Evolutionary conservation across 2,797 vertebrate genomes (phyloP), one percentile per base, ranked within the genome.

Genomic region (Lemur catta): DNA sequence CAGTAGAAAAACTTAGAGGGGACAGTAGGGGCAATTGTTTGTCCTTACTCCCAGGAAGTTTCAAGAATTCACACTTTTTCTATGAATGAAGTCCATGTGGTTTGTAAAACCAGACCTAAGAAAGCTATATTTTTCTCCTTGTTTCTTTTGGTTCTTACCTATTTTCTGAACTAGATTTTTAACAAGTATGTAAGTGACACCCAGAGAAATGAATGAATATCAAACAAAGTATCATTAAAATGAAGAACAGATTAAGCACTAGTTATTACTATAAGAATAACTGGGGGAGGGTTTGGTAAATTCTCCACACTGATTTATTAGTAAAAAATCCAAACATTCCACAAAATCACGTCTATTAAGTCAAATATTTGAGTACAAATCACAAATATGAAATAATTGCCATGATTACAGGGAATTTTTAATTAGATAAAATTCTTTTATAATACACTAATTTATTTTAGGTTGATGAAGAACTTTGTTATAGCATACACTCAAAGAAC

Each of bases 91-190:
- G 55, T 74, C 57, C 57, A 79, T 50, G 28, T 63, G 92, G 35
- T 96, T 96, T 75, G 0, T 71, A 94, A 97, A 96, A 93, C 7
- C 59, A 92, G 24, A 94, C 52, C 91, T 88, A 89, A 88, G 57
- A 81, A 24, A 89, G 79, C 18, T 69, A 35, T 28, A 63, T 71
- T 74, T 35, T 93, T 76, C 63, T 93, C 63, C 75, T 43, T 28
- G 3, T 86, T 96, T 96, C 74, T 89, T 95, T 91, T 86, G 69
- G 15, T 81, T 95, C 46, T 76, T 92, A 79, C 7, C 57, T 95
- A 80, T 79, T 89, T 91, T 75, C 93, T 88, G 92, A 96, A 79
- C n/a, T 88, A 89, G 55, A 95, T 76, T 50, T 90, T 92, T 80
- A 46, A 7, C 74, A 95, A 94, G n/a, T 86, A 52, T 57, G 12